These are phyloP conservation scores for Cerastis leucographa DNA, from an alignment of 2,888 invertebrate species.

Conservation along the genomic window DNA sequence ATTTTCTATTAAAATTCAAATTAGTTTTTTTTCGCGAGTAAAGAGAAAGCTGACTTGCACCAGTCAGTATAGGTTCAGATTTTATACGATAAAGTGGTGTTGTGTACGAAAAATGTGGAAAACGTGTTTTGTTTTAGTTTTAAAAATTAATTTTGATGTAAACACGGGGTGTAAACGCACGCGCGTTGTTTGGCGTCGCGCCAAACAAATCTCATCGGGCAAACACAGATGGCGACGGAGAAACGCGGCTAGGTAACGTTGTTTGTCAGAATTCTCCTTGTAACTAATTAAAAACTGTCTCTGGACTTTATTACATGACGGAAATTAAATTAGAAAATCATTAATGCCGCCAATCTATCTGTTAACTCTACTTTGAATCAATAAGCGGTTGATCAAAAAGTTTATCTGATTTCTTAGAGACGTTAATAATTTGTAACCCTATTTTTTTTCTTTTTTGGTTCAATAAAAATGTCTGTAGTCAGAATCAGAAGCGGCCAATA, in stretches of 20 bases:
- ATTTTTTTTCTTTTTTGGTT: conserved; percentile 25
- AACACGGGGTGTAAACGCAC: conserved; percentile 70
- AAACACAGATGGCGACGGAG: conserved; percentile 81
- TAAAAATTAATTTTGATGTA: conserved; percentile 72
- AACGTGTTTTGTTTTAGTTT: conserved; percentile 72
- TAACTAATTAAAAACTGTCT: conserved; percentile 66
- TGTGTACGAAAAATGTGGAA: conserved; percentile 73
- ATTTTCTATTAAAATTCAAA: conserved; percentile 89
- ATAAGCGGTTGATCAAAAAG: conserved; percentile 53
- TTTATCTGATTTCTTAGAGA: conserved; percentile 38
- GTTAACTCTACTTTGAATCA: conserved; percentile 44
- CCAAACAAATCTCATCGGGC: conserved; percentile 72
- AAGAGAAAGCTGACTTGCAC: conserved; percentile 84
- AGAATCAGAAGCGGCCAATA: conserved; percentile 9
- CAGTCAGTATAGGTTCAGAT: conserved; percentile 81
- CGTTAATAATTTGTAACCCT: conserved; percentile 27
- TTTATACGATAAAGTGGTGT: conserved; percentile 84
- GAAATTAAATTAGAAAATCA: conserved; percentile 61
- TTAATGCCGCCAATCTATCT: conserved; percentile 36
- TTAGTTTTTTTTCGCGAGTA: conserved; percentile 85
- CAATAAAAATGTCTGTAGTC: conserved; percentile 14
- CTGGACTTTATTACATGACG: conserved; percentile 63
- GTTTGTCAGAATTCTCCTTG: conserved; percentile 65
- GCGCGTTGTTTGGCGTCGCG: conserved; percentile 72
- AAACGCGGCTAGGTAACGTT: conserved; percentile 73